Base-by-base conservation (phyloP, 2,113 vertebrate genomes). In the Toxostoma redivivum region DNA sequence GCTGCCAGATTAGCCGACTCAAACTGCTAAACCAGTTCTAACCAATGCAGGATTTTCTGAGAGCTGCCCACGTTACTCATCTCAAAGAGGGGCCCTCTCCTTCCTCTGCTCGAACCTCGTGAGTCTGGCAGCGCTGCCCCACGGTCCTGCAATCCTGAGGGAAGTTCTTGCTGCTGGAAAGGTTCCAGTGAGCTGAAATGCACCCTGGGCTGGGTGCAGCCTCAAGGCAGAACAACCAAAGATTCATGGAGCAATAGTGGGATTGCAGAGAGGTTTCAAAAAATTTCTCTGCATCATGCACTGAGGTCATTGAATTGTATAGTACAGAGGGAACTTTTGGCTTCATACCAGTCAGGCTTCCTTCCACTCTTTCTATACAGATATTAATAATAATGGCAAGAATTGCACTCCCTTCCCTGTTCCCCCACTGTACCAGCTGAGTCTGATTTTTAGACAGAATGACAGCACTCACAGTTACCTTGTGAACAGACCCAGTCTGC, bases 71-170 rank as follows among this genome's bases (percentile, higher is more conserved):
- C 0, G 0, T 18, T 24, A 10, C 4, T n/a, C 12, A 4, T 30
- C 50, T 45, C 67, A 38, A 22, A 62, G 76, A 53, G 22, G 4
- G 10, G 54, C 9, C 17, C 65, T 66, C 30, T 77, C 54, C 54
- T 79, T 50, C 53, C 33, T 33, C 45, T 58, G 58, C 30, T 80
- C 57, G 22, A 30, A 4, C 37, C 31, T 44, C 3, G 0, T 0
- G 1, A 24, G 38, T 30, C 28, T 3, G 30, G 48, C 70, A 65
- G 44, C 0, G 0, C n/a, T 23, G 12, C 31, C 70, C 48, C 33
- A 1, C 0, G 0, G 38, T 33, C 30, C 91, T 37, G 33, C 31
- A 31, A 7, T 35, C 38, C 72, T 4, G 0, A 3, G 1, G 35
- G n/a, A 61, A 8, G 7, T 7, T 56, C 19, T 66, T 44, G 58